A percentile compares a stretch with the other conserved stretches of the same genome.
phyloP scores from a whole-genome alignment of 2,113 vertebrate genomes.

The Sebastes schlegelii region DNA sequence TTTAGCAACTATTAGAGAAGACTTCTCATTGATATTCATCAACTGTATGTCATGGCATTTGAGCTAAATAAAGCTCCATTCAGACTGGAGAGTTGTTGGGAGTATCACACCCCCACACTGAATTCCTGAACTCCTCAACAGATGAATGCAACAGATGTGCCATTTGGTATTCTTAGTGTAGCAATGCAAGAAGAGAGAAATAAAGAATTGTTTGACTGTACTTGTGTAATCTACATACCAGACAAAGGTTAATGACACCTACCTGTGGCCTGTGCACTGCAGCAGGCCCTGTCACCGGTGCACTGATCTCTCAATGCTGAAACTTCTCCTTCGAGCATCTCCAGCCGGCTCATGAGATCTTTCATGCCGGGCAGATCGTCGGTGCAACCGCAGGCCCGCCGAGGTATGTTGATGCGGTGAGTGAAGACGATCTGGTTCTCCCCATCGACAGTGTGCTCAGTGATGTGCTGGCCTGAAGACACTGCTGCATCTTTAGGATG shows the following conservation, averaged over 20 bases:
- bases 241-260: conserved; percentile 14
- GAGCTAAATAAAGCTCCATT: conserved; percentile 25
- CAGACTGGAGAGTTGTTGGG: conserved; percentile 17
- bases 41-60: not conserved
- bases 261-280: conserved; percentile 84
- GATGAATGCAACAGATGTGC: conserved; percentile 60
- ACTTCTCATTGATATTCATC: conserved; percentile 22
- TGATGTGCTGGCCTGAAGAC: conserved; percentile 76
- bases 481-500: conserved; percentile 54
- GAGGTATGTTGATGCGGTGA: conserved; percentile 95
- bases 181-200: not conserved
- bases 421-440: conserved; percentile 97
- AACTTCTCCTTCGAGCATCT: conserved; percentile 92
- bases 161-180: not conserved
- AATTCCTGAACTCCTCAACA: conserved; percentile 19
- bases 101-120: conserved; percentile 13
- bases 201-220: conserved; percentile 20
- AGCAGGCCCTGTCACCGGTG: conserved; percentile 82
- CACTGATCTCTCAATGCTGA: conserved; percentile 92
- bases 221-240: not conserved
- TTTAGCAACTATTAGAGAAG: conserved; percentile 4
- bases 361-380: conserved; percentile 87
- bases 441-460: conserved; percentile 86
- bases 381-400: conserved; percentile 89
- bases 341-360: conserved; percentile 91